Base-by-base conservation (phyloP, 2,113 vertebrate species). In the Ginglymostoma cirratum region DNA sequence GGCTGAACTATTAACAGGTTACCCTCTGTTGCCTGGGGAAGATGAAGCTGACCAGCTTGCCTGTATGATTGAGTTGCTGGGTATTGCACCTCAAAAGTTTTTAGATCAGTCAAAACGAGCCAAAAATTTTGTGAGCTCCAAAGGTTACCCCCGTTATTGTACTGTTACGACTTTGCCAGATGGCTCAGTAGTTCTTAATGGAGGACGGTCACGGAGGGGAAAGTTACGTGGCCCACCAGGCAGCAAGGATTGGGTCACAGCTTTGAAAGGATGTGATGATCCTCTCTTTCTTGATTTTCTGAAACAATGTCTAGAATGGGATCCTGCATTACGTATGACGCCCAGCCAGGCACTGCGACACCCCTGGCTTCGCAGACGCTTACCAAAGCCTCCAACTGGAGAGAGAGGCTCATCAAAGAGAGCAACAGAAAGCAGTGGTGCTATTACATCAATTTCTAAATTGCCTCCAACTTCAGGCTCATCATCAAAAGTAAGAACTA, bases 121-220 rank as follows among this genome's bases (percentile, higher is more conserved):
- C 90, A 99, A 99, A 97, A 99, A 99, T 98, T 99, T 99, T 38
- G 98, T 99, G 97, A 99, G 99, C 96, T 99, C 99, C 94, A 99
- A 99, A 97, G 99, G 99, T 96, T 99, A 98, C 96, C 99, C 99
- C 2, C 99, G 99, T 87, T 99, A 99, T 96, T 99, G 99, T 98
- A 98, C 98, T 87, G 98, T 99, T 96, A 99, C 98, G 67, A 98
- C 98, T 19, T 98, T 99, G 97, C 98, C 99, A 0, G 99, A 99
- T 12, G 98, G 98, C 96, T 98, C 98, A 5, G 97, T 98, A 34
- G 98, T 98, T 96, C 98, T 99, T 78, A 99, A 99, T 0, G 98
- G 98, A 55, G 98, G 99, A 5, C 98, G 99, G 52, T 99, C 99
- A 12, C 98, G 99, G 95, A 98, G 99, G 21, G 99, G 99, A n/a